Percentiles rank a stretch among this genome's conserved stretches.
Evolutionary conservation across 2,888 invertebrate species (phyloP).

Genomic region (Leucoma salicis): DNA sequence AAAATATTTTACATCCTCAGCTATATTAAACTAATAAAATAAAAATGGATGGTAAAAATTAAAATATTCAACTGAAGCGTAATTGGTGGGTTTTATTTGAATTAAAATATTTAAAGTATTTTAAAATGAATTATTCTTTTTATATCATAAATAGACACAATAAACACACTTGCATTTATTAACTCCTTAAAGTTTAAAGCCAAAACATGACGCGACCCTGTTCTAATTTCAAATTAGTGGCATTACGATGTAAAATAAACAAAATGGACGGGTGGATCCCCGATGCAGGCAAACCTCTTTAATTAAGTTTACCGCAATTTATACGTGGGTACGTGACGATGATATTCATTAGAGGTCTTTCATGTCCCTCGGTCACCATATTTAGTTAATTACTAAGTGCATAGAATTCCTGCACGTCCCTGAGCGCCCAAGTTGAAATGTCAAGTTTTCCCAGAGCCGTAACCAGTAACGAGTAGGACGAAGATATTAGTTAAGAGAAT

Average conservation of each 20-base stretch:
- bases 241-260: slow-evolving; percentile 29
- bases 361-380: slow-evolving; percentile 28
- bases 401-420: slow-evolving; percentile 20
- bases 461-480: slow-evolving; percentile 6
- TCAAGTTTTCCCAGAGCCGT: slow-evolving; percentile 15
- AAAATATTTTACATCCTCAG: too few species aligned
- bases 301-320: slow-evolving; percentile 66
- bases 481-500: background rate
- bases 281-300: slow-evolving; percentile 44
- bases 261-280: slow-evolving; percentile 11
- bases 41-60: background rate
- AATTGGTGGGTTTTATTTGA: too few species aligned
- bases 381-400: slow-evolving; percentile 28
- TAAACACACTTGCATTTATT: background rate
- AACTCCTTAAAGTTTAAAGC: background rate
- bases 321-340: slow-evolving; percentile 59
- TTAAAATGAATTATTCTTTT: too few species aligned
- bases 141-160: too few species aligned
- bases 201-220: background rate
- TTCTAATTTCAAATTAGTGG: slow-evolving; percentile 12
- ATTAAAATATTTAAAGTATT: too few species aligned
- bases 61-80: too few species aligned
- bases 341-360: slow-evolving; percentile 39
- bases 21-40: background rate
- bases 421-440: slow-evolving; percentile 14